Evolutionary conservation across 2,888 invertebrate genomes (phyloP).

Genomic region (Pyrrhia umbra): DNA sequence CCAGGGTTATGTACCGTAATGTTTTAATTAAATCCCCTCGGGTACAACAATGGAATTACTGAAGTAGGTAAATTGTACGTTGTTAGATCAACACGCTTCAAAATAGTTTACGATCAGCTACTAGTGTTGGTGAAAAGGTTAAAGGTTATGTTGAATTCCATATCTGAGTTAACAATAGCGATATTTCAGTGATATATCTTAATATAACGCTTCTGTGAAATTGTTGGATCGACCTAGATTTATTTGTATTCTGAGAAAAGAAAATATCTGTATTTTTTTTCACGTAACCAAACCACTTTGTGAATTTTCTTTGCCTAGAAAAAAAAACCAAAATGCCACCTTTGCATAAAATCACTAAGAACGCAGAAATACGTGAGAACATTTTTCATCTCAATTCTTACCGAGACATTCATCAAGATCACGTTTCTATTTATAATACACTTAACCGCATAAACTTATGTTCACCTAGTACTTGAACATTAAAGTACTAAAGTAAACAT

Average conservation of each 20-base stretch:
- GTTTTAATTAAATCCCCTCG: neutral
- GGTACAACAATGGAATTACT: neutral
- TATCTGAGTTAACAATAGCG: slow-evolving; percentile 7
- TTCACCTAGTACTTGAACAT: slow-evolving; percentile 38
- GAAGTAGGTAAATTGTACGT: neutral
- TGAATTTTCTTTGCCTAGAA: neutral
- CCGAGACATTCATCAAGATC: slow-evolving; percentile 34
- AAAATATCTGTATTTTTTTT: neutral
- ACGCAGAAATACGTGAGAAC: slow-evolving; percentile 16
- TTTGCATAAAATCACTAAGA: slow-evolving; percentile 28
- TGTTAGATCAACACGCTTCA: slow-evolving; percentile 1
- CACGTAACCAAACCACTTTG: neutral
- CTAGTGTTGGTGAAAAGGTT: slow-evolving; percentile 31
- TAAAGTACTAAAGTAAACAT: slow-evolving; percentile 34
- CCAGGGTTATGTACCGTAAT: neutral
- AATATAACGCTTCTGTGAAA: slow-evolving; percentile 19
- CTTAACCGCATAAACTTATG: slow-evolving; percentile 14
- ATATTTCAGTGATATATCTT: slow-evolving; percentile 4
- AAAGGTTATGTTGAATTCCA: slow-evolving; percentile 42
- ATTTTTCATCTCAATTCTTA: slow-evolving; percentile 46
- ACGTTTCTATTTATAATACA: slow-evolving; percentile 16
- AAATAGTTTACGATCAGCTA: slow-evolving; percentile 17
- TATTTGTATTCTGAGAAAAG: slow-evolving; percentile 12
- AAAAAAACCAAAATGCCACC: neutral
- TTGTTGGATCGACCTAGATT: slow-evolving; percentile 3